Percentiles rank a stretch among this genome's conserved stretches.
These are phyloP conservation scores for Caenorhabditis sp. DNA, from an alignment of 2,888 invertebrate species.

Conservation along the genomic window DNA sequence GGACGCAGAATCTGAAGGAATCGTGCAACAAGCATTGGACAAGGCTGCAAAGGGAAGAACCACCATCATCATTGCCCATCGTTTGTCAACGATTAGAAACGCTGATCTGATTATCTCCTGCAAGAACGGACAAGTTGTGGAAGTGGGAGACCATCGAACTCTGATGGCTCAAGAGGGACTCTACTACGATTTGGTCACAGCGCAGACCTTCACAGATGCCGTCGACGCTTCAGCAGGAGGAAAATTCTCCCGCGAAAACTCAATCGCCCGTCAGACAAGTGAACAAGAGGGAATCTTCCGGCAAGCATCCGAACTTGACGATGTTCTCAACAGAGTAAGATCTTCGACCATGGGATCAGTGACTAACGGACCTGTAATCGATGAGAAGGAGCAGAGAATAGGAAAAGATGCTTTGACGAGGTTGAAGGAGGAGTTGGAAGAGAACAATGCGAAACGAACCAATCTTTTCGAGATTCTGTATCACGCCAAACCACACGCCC, in stretches of 20 bases:
- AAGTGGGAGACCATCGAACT: conserved; percentile 88
- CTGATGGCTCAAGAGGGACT: conserved; percentile 87
- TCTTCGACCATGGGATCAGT: conserved; percentile 62
- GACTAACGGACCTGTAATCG: conserved; percentile 42
- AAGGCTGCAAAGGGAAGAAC: conserved; percentile 84
- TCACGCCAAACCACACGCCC: conserved; percentile 79
- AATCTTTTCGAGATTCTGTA: conserved; percentile 81
- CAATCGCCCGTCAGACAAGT: conserved; percentile 36
- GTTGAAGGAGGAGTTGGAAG: conserved; percentile 72
- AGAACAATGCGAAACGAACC: conserved; percentile 68
- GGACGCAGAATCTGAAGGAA: conserved; percentile 75
- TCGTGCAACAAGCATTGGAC: conserved; percentile 85
- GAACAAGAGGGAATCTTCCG: conserved; percentile 41
- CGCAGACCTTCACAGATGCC: conserved; percentile 78
- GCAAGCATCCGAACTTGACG: conserved; percentile 38
- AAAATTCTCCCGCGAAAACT: conserved; percentile 56
- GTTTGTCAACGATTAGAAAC: conserved; percentile 85
- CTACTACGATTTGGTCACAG: conserved; percentile 86
- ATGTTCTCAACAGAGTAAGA: conserved; percentile 54
- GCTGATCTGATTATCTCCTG: conserved; percentile 85
- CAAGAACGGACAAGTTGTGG: conserved; percentile 85
- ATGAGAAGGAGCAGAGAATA: conserved; percentile 58
- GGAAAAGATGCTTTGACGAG: conserved; percentile 70
- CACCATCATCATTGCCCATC: conserved; percentile 85
- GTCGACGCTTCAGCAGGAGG: conserved; percentile 65